Base-by-base conservation (phyloP, 2,888 invertebrate species). In the Andrena camellia region DNA sequence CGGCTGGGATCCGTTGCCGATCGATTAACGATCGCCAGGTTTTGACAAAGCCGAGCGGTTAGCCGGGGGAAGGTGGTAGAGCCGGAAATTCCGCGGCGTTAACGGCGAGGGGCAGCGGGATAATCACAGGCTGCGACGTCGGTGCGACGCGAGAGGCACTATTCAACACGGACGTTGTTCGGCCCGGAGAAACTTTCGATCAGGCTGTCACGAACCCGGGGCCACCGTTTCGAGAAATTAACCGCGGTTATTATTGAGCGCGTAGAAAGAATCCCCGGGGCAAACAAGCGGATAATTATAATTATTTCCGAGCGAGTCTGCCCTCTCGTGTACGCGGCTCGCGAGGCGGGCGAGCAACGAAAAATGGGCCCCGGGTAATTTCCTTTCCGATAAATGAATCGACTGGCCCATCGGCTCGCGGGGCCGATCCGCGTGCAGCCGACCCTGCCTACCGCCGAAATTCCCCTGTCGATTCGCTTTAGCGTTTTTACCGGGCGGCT, bases 81-180 rank as follows among this genome's bases (percentile, higher is more conserved):
- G 35, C 52, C 78, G 78, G 80, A 72, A 78, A 78, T 71, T 81
- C 60, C 35, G 54, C 31, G 59, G 66, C 67, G 76, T 81, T 72
- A 72, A 78, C 78, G 78, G 72, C 66, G 78, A 13, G 20, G 54
- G 35, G 67, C 6, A 42, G 54, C 60, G 33, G 68, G 66, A 70
- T 80, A 80, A 81, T 81, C 78, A 68, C 57, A 72, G 80, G 78
- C 64, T 64, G 64, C 69, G 35, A 68, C 67, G 78, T 33, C 63
- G 70, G 66, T 42, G 77, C 69, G 80, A 78, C 67, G 68, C 50
- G 63, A 57, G 57, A 52, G 52, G 62, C 26, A 69, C 63, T 69
- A 69, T 68, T 48, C 26, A 33, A n/a, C 33, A 20, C 20, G n/a
- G 29, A 31, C 60, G 52, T 62, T 54, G 31, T n/a, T 4, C 26